Evolutionary conservation across 2,797 vertebrate species (phyloP).

Genomic region (Lemur catta): DNA sequence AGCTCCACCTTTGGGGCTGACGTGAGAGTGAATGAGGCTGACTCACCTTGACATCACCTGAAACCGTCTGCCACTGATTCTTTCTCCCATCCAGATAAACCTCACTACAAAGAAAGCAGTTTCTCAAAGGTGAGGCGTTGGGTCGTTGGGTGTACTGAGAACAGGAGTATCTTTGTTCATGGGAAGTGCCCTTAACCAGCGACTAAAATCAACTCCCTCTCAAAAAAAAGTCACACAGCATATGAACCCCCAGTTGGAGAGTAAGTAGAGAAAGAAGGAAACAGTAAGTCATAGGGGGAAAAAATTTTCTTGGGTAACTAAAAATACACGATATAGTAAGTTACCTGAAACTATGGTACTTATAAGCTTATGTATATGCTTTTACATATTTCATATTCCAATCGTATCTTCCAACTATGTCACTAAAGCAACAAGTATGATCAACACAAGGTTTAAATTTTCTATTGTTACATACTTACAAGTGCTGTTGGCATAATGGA

Average conservation of each 20-base stretch:
- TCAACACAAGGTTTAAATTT: background rate
- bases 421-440: conserved; percentile 13
- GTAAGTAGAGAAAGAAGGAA: background rate
- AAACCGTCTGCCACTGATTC: background rate
- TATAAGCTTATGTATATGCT: background rate
- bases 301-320: background rate
- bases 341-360: background rate
- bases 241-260: background rate
- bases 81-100: background rate
- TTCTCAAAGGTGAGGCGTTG: background rate
- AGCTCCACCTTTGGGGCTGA: background rate
- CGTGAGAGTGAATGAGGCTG: background rate
- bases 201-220: background rate
- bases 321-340: background rate
- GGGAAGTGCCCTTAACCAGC: background rate
- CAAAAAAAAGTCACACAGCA: background rate
- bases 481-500: background rate
- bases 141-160: background rate
- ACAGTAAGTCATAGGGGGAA: background rate
- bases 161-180: background rate
- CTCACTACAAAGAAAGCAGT: background rate
- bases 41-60: conserved; percentile 36
- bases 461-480: background rate
- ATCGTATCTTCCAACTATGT: background rate
- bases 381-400: background rate